phyloP scores from a whole-genome alignment of 2,797 vertebrate species.

The Coluber constrictor region DNA sequence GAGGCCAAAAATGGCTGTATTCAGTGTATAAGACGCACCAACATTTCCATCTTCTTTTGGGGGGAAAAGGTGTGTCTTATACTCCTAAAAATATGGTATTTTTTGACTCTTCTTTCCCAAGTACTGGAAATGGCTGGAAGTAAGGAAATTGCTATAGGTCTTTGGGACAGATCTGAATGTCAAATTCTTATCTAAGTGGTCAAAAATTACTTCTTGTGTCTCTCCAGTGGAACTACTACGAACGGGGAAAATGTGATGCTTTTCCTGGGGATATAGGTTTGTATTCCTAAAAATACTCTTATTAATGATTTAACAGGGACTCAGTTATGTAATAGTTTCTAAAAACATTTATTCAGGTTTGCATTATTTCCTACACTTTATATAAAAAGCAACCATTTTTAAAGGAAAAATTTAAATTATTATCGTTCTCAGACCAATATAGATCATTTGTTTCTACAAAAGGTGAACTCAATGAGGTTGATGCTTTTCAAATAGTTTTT shows the following conservation, averaged over 20 bases:
- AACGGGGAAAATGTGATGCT: neutral
- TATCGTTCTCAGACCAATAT: neutral
- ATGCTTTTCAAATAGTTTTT: neutral
- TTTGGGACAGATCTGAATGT: neutral
- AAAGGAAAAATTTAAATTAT: neutral
- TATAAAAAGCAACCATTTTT: neutral
- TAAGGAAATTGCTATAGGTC: neutral
- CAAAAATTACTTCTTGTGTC: neutral
- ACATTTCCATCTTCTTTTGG: too few relatives aligned
- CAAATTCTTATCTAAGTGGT: neutral
- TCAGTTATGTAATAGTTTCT: neutral
- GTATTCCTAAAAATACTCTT: neutral
- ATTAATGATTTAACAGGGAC: neutral
- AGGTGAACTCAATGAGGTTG: neutral
- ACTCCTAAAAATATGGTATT: too few relatives aligned
- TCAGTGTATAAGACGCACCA: too few relatives aligned
- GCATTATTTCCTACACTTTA: neutral
- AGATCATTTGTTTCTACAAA: neutral
- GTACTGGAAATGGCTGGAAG: neutral
- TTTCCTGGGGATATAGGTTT: neutral
- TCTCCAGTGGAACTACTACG: neutral
- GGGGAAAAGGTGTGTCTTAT: too few relatives aligned
- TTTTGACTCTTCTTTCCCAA: neutral
- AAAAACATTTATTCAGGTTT: neutral
- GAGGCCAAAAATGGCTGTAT: too few relatives aligned